A percentile compares a stretch with the other conserved stretches of the same genome.
These are phyloP conservation scores for Brevipalpus yothersi DNA, from an alignment of 1,140 invertebrate genomes.

Conservation along the genomic window DNA sequence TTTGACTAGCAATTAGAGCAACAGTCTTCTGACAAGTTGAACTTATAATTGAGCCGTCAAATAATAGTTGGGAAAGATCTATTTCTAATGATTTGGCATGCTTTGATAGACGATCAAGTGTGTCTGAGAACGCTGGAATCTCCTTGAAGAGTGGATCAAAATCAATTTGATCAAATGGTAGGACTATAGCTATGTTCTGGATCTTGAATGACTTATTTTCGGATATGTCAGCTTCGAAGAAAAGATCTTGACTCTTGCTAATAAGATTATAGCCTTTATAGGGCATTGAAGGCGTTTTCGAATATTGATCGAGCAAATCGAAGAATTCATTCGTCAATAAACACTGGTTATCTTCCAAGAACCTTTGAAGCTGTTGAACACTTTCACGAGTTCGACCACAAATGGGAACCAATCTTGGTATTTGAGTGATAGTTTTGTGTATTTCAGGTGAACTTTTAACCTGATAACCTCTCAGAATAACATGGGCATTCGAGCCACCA, in stretches of 20 bases:
- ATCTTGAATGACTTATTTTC: background rate
- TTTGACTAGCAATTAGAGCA: background rate
- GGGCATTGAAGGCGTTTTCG: background rate
- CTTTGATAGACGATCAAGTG: background rate
- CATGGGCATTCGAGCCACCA: slow-evolving; percentile 84
- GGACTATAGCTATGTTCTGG: background rate
- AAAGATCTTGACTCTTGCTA: background rate
- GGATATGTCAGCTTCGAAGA: background rate
- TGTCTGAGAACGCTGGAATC: background rate
- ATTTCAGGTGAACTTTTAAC: background rate
- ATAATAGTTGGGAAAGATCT: background rate
- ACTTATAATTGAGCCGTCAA: background rate
- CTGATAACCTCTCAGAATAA: slow-evolving; percentile 33
- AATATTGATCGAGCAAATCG: background rate
- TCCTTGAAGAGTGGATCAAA: background rate
- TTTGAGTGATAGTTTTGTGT: background rate
- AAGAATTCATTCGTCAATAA: background rate
- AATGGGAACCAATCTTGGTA: background rate
- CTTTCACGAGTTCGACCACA: background rate
- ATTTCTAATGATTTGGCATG: background rate
- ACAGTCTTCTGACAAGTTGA: background rate
- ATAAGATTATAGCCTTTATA: background rate
- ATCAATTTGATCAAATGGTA: background rate
- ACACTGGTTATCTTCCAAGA: background rate
- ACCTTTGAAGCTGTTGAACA: background rate